Conservation (phyloP, 2,888 invertebrate genomes). For the Amphiduros pacificus region DNA sequence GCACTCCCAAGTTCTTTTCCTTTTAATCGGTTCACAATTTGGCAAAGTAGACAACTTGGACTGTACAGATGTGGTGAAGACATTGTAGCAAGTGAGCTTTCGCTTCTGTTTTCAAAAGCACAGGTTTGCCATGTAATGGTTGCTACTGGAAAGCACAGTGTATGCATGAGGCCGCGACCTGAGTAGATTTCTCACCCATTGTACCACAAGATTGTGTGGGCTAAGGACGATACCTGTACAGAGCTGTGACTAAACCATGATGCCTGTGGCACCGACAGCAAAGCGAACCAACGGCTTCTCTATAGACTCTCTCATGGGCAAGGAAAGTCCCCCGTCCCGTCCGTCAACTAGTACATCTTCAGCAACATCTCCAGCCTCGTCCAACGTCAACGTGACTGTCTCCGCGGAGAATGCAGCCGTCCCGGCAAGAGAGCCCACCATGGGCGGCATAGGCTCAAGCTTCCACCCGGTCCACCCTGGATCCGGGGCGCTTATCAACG, state of each 20-base stretch:
- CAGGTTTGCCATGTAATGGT: too few relatives aligned
- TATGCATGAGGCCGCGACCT: too few relatives aligned
- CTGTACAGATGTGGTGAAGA: too few relatives aligned
- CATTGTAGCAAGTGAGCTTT: too few relatives aligned
- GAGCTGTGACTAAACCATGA: slow-evolving; percentile 15
- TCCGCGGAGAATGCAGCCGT: neutral
- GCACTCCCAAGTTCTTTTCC: too few relatives aligned
- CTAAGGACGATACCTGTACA: too few relatives aligned
- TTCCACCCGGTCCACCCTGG: slow-evolving; percentile 13
- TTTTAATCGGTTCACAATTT: too few relatives aligned
- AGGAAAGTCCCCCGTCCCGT: neutral
- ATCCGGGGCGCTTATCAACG: slow-evolving; percentile 3
- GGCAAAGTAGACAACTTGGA: too few relatives aligned
- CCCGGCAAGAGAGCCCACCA: neutral
- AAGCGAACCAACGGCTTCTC: slow-evolving; percentile 13
- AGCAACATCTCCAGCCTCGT: neutral
- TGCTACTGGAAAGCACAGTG: too few relatives aligned
- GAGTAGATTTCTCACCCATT: too few relatives aligned
- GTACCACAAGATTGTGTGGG: too few relatives aligned
- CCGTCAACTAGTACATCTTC: neutral
- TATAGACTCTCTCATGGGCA: slow-evolving; percentile 17
- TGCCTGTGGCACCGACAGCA: slow-evolving; percentile 18
- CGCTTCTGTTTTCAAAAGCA: too few relatives aligned
- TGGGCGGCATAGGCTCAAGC: slow-evolving; percentile 1
- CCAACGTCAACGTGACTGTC: neutral